These are phyloP conservation scores for Hippocampus comes DNA, from an alignment of 2,113 vertebrate genomes.

Conservation along the genomic window DNA sequence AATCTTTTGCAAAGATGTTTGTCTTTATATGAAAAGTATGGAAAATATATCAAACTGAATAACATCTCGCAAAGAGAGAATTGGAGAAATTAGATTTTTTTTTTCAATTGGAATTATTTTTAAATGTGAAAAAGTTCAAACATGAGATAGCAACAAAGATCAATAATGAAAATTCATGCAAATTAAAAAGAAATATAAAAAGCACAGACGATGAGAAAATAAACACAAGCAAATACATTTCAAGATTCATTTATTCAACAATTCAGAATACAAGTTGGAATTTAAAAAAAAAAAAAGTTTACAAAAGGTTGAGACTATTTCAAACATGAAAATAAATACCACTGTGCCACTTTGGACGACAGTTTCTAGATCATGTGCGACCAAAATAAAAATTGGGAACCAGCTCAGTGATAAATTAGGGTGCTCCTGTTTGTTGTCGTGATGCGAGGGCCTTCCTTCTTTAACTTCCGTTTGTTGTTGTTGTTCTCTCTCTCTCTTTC, in stretches of 20 bases:
- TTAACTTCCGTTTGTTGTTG: no score
- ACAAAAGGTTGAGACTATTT: conserved; percentile 3
- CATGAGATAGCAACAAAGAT: no score
- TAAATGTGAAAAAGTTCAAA: no score
- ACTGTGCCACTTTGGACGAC: not conserved
- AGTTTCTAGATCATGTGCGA: not conserved
- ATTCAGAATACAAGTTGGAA: not conserved
- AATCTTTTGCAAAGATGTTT: no score
- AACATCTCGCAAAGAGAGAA: no score
- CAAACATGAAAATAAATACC: conserved; percentile 1
- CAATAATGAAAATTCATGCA: not conserved
- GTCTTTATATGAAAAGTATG: no score
- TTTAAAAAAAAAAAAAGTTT: conserved; percentile 1
- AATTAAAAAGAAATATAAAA: not conserved
- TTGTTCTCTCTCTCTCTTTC: conserved; percentile 7
- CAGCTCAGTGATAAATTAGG: not conserved
- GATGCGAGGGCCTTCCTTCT: not conserved
- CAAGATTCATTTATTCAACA: conserved; percentile 39
- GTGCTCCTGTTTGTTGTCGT: not conserved
- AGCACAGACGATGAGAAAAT: not conserved
- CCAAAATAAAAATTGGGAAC: conserved; percentile 3
- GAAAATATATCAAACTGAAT: no score
- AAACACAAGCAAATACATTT: not conserved
- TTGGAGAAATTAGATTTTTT: no score
- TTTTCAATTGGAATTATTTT: no score